These are phyloP conservation scores for Monoplex corrugatus DNA, from an alignment of 2,888 invertebrate species.

Conservation along the genomic window DNA sequence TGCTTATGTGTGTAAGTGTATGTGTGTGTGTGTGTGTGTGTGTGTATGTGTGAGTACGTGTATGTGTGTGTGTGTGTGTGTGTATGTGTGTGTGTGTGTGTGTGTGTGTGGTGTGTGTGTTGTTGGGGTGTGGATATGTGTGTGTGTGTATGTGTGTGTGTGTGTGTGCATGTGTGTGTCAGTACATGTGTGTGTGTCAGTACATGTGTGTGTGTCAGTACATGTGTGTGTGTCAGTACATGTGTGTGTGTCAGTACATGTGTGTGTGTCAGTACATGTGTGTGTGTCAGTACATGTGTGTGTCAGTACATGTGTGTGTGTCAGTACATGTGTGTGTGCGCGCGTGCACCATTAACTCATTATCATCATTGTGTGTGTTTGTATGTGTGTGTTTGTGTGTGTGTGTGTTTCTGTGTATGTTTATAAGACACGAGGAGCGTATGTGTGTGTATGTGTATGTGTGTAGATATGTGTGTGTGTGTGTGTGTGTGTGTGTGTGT, in stretches of 20 bases:
- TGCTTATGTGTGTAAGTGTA: no score
- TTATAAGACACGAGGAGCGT: neutral
- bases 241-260: neutral
- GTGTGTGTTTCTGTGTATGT: neutral
- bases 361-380: neutral
- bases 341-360: no score
- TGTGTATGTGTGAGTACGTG: neutral
- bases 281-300: constrained; percentile 13
- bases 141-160: constrained; percentile 4
- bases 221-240: neutral
- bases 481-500: constrained; percentile 25
- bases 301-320: neutral
- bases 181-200: constrained; percentile 11
- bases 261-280: neutral
- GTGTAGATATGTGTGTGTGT: constrained; percentile 15
- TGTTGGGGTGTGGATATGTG: neutral
- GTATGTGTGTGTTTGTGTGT: neutral
- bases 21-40: no score
- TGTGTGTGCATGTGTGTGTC: constrained; percentile 17
- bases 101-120: neutral
- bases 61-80: neutral
- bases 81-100: no score
- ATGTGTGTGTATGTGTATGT: constrained; percentile 3
- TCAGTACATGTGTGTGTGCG: constrained; percentile 8
- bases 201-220: neutral